Percentiles rank a stretch among this genome's conserved stretches.
Conservation (phyloP, 1,140 invertebrate genomes). For the Orchesella cincta region DNA sequence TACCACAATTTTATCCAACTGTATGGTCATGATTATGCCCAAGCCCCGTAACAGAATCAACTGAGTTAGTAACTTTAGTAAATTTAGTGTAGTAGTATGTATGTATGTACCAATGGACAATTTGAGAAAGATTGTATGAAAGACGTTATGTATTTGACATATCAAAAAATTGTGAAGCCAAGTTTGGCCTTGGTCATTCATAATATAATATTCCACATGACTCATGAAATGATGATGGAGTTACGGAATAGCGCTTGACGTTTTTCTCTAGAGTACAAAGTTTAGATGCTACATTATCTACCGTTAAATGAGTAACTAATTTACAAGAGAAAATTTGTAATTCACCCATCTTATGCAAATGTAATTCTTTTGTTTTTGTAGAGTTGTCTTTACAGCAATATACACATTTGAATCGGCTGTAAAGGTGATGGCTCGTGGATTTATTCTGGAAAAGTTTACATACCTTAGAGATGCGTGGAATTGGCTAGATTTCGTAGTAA, state of each 20-base stretch:
- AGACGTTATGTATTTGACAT: too few relatives aligned
- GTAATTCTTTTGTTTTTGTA: conserved; percentile 55
- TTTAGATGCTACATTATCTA: not conserved
- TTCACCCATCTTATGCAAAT: too few relatives aligned
- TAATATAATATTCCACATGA: not conserved
- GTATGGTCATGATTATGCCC: conserved; percentile 97
- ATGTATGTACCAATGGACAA: too few relatives aligned
- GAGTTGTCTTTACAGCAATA: conserved; percentile 99
- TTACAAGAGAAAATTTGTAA: too few relatives aligned
- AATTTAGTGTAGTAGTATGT: not conserved
- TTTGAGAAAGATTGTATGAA: not conserved
- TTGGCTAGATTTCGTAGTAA: conserved; percentile 99
- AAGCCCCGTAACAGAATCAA: conserved; percentile 87
- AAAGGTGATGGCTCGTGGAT: conserved; percentile 98
- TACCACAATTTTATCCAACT: conserved; percentile 95
- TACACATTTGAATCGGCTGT: conserved; percentile 98
- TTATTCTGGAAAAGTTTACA: conserved; percentile 97
- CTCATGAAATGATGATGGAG: not conserved
- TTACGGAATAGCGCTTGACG: not conserved
- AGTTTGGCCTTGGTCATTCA: not conserved
- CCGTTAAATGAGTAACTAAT: too few relatives aligned
- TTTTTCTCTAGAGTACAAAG: not conserved
- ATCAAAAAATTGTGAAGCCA: too few relatives aligned
- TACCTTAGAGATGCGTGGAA: conserved; percentile 99
- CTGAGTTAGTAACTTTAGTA: conserved; percentile 68